Evolutionary conservation across 2,797 vertebrate species (phyloP), one percentile per base, ranked within the genome.

Genomic region (Clarias pachynema): DNA sequence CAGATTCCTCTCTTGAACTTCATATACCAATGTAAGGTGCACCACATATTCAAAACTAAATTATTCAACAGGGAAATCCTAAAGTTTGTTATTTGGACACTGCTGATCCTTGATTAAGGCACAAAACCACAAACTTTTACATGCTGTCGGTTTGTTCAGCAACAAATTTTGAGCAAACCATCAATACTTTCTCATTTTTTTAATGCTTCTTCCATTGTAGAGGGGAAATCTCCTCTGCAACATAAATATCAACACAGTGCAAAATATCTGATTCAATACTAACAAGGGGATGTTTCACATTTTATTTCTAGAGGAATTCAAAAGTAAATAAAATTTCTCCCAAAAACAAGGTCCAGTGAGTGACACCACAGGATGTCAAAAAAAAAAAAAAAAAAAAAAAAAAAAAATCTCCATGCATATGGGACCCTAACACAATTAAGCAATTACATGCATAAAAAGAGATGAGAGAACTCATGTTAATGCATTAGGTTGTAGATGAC

Each of bases 281-380:
- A 78, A 37, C 12, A 78, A 78, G 20, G 29, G 74, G 29, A 37
- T 31, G 8, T 37, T 78, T 34, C 59, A 59, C 22, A 60, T 78
- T 78, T 62, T 60, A n/a, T 16, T 8, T 62, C 57, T n/a, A 40
- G 10, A 6, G 22, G 57, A 7, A 15, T 22, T 34, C 5, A 24
- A 20, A 26, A 59, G 7, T 9, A 57, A 70, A 60, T 12, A 0
- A 9, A 44, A 53, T 26, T 59, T 57, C 56, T 56, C 53, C 80
- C 73, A 69, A 59, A 75, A 37, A 70, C 12, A 78, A 86, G 81
- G 74, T 73, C 77, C 85, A 85, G 73, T 81, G 84, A 81, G 68
- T 77, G 70, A n/a, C 59, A 10, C 6, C 12, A 53, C 49, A 53
- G 49, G 49, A 53, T 53, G 49, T 53, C 49, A 10, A 49, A 49